Conservation (phyloP, 2,888 invertebrate species). For the Ceraclea dissimilis region DNA sequence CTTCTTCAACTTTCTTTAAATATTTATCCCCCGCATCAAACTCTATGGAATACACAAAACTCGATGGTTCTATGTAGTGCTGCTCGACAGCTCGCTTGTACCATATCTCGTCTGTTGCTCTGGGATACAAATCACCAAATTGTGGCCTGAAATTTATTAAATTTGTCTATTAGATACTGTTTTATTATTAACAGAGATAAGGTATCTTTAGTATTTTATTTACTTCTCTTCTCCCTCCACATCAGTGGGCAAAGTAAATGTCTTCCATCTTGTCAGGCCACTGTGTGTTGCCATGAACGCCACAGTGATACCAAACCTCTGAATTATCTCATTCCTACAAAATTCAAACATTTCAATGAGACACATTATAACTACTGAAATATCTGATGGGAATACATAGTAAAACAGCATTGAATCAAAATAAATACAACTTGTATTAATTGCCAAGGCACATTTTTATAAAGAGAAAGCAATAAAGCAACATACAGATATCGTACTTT, state of each 20-base stretch:
- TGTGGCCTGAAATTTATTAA: slow-evolving; percentile 44
- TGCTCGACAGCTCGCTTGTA: slow-evolving; percentile 84
- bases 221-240: slow-evolving; percentile 25
- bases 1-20: neutral
- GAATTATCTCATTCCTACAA: slow-evolving; percentile 71
- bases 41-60: slow-evolving; percentile 76
- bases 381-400: no score
- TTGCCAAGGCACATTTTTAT: no score
- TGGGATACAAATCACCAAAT: slow-evolving; percentile 67
- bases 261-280: slow-evolving; percentile 84
- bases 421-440: no score
- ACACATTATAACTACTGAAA: neutral
- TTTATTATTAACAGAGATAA: no score
- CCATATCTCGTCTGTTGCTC: slow-evolving; percentile 83
- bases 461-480: no score
- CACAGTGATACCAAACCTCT: slow-evolving; percentile 75
- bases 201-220: neutral
- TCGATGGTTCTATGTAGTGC: slow-evolving; percentile 66
- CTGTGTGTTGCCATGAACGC: slow-evolving; percentile 87
- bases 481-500: no score
- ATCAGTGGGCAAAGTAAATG: slow-evolving; percentile 52
- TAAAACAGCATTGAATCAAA: no score
- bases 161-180: no score
- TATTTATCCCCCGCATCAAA: slow-evolving; percentile 47
- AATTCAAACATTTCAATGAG: neutral